Conservation (phyloP, 1,140 invertebrate species). For the Aphidius ervi region DNA sequence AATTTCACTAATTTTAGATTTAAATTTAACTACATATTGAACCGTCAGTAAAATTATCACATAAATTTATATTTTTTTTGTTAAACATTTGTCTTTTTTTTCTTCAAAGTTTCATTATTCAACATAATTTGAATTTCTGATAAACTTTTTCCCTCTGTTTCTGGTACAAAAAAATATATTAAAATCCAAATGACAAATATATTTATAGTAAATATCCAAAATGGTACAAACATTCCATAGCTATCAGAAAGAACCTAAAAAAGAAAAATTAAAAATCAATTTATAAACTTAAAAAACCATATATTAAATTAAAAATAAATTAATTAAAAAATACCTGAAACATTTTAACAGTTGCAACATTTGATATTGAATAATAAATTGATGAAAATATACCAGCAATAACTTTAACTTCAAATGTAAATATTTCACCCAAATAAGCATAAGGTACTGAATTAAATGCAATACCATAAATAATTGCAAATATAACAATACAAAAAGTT, state of each 20-base stretch:
- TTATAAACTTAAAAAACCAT: too few relatives aligned
- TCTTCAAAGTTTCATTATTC: slow-evolving; percentile 1
- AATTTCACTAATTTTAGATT: not conserved
- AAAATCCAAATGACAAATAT: slow-evolving; percentile 9
- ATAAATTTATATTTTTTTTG: too few relatives aligned
- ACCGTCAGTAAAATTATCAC: too few relatives aligned
- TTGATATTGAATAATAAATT: slow-evolving; percentile 44
- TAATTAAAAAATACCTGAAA: slow-evolving; percentile 43
- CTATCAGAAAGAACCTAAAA: not conserved
- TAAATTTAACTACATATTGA: too few relatives aligned
- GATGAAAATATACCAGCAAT: slow-evolving; percentile 45
- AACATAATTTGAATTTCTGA: slow-evolving; percentile 12
- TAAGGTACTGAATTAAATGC: slow-evolving; percentile 48
- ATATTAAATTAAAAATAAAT: not conserved
- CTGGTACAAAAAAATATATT: slow-evolving; percentile 7
- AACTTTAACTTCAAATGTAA: slow-evolving; percentile 49
- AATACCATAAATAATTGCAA: slow-evolving; percentile 43
- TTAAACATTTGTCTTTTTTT: not conserved
- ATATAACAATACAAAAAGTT: slow-evolving; percentile 40
- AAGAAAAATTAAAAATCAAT: not conserved
- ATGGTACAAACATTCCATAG: not conserved
- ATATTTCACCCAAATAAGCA: slow-evolving; percentile 51
- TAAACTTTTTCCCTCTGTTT: slow-evolving; percentile 13
- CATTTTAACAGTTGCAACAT: slow-evolving; percentile 41
- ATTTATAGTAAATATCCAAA: slow-evolving; percentile 10